Percentiles rank a stretch among this genome's conserved stretches.
Conservation (phyloP, 37 sponge, comb jelly and placozoan genomes). For the Eunapius fragilis region DNA sequence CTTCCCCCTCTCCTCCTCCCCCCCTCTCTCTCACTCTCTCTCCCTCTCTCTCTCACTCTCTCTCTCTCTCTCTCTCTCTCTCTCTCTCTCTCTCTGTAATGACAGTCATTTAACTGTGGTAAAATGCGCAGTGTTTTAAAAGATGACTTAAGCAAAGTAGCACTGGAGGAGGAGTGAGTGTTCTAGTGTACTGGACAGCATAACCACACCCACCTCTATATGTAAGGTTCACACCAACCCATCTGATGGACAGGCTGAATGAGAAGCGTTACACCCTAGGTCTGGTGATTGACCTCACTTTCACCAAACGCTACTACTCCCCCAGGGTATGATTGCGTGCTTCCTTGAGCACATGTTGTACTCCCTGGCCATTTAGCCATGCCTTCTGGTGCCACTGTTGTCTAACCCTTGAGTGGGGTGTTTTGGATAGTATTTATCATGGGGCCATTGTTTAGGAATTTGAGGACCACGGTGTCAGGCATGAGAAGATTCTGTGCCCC, state of each 20-base stretch:
- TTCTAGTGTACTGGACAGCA: too few species aligned
- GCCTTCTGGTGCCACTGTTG: too few species aligned
- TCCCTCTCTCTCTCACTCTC: neutral
- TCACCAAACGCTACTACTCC: slow-evolving; percentile 74
- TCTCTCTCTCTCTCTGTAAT: neutral
- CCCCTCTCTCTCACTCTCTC: neutral
- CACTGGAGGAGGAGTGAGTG: too few species aligned
- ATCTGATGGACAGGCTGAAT: slow-evolving; percentile 37
- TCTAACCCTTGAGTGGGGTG: neutral
- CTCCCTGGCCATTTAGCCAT: too few species aligned
- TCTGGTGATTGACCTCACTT: slow-evolving; percentile 84
- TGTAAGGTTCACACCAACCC: slow-evolving; percentile 63
- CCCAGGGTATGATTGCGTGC: slow-evolving; percentile 31
- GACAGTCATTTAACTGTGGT: slow-evolving; percentile 48
- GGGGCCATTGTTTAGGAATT: slow-evolving; percentile 58
- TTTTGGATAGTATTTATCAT: too few species aligned
- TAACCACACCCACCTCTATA: neutral
- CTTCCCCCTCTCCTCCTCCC: neutral
- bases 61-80: neutral
- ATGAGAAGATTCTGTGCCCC: slow-evolving; percentile 77
- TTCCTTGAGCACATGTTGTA: neutral
- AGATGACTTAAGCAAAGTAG: too few species aligned
- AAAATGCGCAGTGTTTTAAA: neutral
- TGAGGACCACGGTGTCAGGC: slow-evolving; percentile 41
- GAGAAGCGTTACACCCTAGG: slow-evolving; percentile 26